Evolutionary conservation across 1,140 invertebrate genomes (phyloP).

Genomic region (Drosophila lacteicornis): DNA sequence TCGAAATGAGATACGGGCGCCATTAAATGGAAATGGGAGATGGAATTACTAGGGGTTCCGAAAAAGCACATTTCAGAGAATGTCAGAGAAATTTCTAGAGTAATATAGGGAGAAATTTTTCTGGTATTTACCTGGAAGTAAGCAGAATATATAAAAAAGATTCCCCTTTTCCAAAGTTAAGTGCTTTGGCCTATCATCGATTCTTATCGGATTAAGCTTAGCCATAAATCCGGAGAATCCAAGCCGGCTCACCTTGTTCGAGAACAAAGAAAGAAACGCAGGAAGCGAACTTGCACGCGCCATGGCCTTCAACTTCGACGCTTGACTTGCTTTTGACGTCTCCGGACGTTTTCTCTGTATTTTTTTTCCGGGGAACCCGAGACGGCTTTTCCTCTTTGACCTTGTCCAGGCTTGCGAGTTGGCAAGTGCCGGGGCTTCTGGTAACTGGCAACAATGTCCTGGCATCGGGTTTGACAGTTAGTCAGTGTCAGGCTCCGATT

Average conservation of each 20-base stretch:
- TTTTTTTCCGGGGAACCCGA: slow-evolving; percentile 1
- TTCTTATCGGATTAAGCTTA: not conserved
- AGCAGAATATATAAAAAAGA: no score
- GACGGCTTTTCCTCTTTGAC: slow-evolving; percentile 13
- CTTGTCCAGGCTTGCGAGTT: slow-evolving; percentile 33
- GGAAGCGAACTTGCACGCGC: not conserved
- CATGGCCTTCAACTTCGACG: slow-evolving; percentile 15
- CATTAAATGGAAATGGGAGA: no score
- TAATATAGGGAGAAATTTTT: no score
- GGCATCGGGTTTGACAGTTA: slow-evolving; percentile 58
- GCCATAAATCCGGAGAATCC: not conserved
- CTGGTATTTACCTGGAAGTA: no score
- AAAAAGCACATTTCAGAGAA: no score
- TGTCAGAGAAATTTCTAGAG: no score
- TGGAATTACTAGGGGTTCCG: no score
- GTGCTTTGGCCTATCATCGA: not conserved
- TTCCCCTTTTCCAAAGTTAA: not conserved
- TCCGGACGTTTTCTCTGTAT: no score
- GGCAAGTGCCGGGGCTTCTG: slow-evolving; percentile 25
- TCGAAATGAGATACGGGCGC: no score
- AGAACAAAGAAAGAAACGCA: no score
- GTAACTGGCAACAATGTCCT: slow-evolving; percentile 38
- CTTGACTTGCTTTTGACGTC: slow-evolving; percentile 5
- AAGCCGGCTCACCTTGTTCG: slow-evolving; percentile 2
- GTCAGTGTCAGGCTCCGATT: slow-evolving; percentile 62